Conservation (phyloP, 2,113 vertebrate genomes). For the Psilopsiagon aymara region DNA sequence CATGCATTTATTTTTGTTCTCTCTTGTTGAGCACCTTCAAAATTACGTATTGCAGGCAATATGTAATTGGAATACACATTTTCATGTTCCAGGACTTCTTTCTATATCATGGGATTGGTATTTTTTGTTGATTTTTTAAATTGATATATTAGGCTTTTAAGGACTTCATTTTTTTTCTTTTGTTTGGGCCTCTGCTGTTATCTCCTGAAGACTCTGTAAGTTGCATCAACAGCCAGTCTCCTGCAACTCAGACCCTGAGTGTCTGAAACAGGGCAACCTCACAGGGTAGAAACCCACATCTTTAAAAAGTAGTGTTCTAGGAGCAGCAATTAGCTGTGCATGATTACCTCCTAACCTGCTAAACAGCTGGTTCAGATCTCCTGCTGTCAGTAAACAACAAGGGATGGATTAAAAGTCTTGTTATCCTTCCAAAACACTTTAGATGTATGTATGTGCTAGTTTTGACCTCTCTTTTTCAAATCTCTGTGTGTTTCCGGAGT, state of each 20-base stretch:
- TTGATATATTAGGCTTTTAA: background rate
- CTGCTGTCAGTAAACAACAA: slow-evolving; percentile 51
- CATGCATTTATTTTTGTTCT: background rate
- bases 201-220: background rate
- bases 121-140: background rate
- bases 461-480: slow-evolving; percentile 38
- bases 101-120: background rate
- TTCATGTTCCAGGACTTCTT: background rate
- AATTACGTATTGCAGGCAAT: background rate
- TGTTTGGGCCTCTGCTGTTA: background rate
- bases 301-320: slow-evolving; percentile 1
- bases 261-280: background rate
- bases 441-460: background rate
- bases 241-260: background rate
- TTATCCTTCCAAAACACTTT: slow-evolving; percentile 42
- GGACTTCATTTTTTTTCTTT: background rate
- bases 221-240: background rate
- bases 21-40: background rate
- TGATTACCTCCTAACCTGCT: slow-evolving; percentile 51
- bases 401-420: slow-evolving; percentile 52
- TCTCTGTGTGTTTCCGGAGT: background rate
- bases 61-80: background rate
- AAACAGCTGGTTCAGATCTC: slow-evolving; percentile 51
- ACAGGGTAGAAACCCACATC: background rate
- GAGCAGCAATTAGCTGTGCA: slow-evolving; percentile 53